Percentiles rank a stretch among this genome's conserved stretches.
Evolutionary conservation across 1,140 invertebrate genomes (phyloP).

Genomic region (Pectinophora gossypiella): DNA sequence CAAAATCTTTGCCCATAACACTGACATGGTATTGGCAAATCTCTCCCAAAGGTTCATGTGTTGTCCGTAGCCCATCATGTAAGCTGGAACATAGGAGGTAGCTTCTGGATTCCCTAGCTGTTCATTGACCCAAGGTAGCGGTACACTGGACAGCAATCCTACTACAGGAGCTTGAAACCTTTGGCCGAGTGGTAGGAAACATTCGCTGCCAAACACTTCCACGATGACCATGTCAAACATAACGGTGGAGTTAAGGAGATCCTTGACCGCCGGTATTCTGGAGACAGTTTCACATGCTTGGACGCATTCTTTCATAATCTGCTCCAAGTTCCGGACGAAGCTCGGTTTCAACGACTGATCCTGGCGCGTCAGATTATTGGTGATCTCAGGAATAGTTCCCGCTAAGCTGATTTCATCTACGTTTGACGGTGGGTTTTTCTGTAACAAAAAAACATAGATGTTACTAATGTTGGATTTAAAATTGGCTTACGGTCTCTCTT

Average conservation of each 20-base stretch:
- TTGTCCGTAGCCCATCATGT: conserved; percentile 72
- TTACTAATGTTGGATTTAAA: too few species aligned
- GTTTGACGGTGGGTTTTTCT: conserved; percentile 63
- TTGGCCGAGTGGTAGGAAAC: conserved; percentile 74
- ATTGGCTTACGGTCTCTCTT: too few species aligned
- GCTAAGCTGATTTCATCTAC: conserved; percentile 64
- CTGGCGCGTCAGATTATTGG: conserved; percentile 64
- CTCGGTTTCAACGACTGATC: conserved; percentile 48
- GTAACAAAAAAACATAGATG: conserved; percentile 28
- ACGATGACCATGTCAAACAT: conserved; percentile 81
- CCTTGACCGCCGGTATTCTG: conserved; percentile 46
- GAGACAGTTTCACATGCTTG: conserved; percentile 62
- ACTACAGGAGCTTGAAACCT: conserved; percentile 77
- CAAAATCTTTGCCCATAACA: conserved; percentile 48
- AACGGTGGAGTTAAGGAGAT: conserved; percentile 52
- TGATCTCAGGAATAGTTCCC: conserved; percentile 67
- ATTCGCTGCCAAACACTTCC: conserved; percentile 82
- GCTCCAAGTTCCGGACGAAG: conserved; percentile 59
- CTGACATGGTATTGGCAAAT: conserved; percentile 72
- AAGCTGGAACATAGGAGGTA: conserved; percentile 77
- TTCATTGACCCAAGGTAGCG: conserved; percentile 79
- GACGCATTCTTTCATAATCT: conserved; percentile 65
- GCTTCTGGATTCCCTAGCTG: conserved; percentile 79
- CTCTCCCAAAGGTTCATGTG: conserved; percentile 78
- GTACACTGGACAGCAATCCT: conserved; percentile 75